A percentile compares a stretch with the other conserved stretches of the same genome.
These are phyloP conservation scores for Lepisosteus oculatus DNA, from an alignment of 2,113 vertebrate genomes.

Conservation along the genomic window DNA sequence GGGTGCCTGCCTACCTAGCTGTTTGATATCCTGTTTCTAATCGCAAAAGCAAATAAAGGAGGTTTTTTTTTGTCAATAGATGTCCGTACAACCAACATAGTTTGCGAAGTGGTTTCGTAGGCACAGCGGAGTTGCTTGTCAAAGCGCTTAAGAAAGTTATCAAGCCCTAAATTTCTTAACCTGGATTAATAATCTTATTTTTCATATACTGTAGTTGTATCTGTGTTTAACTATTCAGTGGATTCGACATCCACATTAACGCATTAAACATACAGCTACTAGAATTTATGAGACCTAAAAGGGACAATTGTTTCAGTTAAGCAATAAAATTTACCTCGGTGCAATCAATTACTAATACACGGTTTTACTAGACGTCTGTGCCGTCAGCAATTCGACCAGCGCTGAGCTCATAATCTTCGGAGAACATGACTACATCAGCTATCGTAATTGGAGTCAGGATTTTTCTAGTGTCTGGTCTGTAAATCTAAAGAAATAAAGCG, in stretches of 20 bases:
- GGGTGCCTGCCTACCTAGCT: slow-evolving; percentile 5
- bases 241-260: too few relatives aligned
- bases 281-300: too few relatives aligned
- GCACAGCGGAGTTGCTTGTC: slow-evolving; percentile 29
- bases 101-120: too few relatives aligned
- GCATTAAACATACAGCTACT: too few relatives aligned
- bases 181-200: not conserved
- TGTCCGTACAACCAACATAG: too few relatives aligned
- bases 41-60: slow-evolving; percentile 45
- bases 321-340: not conserved
- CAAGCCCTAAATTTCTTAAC: slow-evolving; percentile 25
- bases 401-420: slow-evolving; percentile 1
- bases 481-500: slow-evolving; percentile 39
- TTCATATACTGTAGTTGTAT: not conserved
- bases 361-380: not conserved
- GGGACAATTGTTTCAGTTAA: too few relatives aligned
- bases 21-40: slow-evolving; percentile 46
- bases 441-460: not conserved
- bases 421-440: slow-evolving; percentile 4
- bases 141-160: slow-evolving; percentile 32
- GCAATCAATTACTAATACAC: not conserved
- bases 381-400: not conserved
- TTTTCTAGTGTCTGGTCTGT: slow-evolving; percentile 31
- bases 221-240: too few relatives aligned
- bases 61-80: slow-evolving; percentile 1